Base-by-base conservation (phyloP, 2,888 invertebrate species). In the Cerastis leucographa region DNA sequence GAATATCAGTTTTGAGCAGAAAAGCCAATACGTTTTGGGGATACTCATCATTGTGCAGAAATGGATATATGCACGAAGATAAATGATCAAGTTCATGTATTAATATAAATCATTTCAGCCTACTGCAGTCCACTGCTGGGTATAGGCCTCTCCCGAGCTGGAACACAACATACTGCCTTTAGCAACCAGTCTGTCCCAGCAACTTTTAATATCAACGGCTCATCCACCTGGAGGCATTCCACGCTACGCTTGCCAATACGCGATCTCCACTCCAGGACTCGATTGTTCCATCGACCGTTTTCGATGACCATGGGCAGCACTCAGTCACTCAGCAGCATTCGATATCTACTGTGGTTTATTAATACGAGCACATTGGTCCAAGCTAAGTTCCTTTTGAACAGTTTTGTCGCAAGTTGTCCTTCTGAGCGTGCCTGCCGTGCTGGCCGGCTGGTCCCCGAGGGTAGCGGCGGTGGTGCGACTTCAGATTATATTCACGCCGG, bases 401-500 rank as follows among this genome's bases (percentile, higher is more conserved):
- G 14, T 25, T 17, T 35, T 9, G 35, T 8, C 14, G 1, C 62
- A 42, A 51, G 65, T 65, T n/a, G 9, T 2, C 35, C n/a, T 85
- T 85, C 74, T 82, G 69, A 1, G 5, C 14, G 1, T 8, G 17
- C 2, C 19, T 25, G 0, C 29, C 2, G 0, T 1, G 6, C 8
- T 62, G 0, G 9, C 0, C 12, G 54, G 40, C 35, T 11, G n/a
- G 46, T 67, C 78, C 85, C 83, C 35, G 71, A 72, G 86, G 78
- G 78, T 61, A 9, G 74, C 35, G 11, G 74, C 35, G 11, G 59
- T 62, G 42, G 64, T 66, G 85, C 83, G 86, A 56, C 78, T 78
- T 74, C 78, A 78, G 86, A 84, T 84, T 78, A 84, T 83, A 85
- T 85, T 85, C 72, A 81, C 86, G 59, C 69, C 86, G 68, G 40